Evolutionary conservation across 2,797 vertebrate species (phyloP), one percentile per base, ranked within the genome.

Genomic region (Microchirus variegatus): DNA sequence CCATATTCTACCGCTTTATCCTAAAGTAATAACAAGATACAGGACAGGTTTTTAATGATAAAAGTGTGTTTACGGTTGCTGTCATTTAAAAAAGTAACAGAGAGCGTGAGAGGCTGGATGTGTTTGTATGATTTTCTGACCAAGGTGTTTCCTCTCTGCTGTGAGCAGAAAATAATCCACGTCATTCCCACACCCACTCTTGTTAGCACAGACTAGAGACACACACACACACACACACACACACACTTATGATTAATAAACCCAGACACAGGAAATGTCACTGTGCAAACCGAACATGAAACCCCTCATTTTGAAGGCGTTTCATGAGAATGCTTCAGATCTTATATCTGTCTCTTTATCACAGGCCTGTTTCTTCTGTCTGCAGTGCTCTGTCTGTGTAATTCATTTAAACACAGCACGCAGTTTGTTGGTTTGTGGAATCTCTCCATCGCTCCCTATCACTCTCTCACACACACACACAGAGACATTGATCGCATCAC

Each of bases 401-500:
- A 40, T 61, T 77, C 45, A 63, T 71, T 77, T n/a, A 60, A 54
- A 73, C 50, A 50, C 43, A 57, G 45, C 17, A 41, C 40, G 14
- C 40, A 41, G 10, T 41, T 41, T 31, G 31, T 8, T 31, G 31
- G 31, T 31, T 31, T 31, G 31, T 31, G 5, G 31, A 31, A 31
- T 31, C 31, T 31, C 31, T 31, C 31, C 31, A 31, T 31, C 31
- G 6, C 31, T 31, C 31, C 8, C 31, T 31, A 5, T 31, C 5
- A 15, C 41, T 42, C 51, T 67, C 42, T 44, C 35, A 64, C 15
- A 43, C 45, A 75, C 42, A 67, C n/a, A 36, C 53, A 53, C 72
- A n/a, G n/a, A n/a, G n/a, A n/a, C n/a, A 86, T 90, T 53, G 85
- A 87, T 87, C 69, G 49, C 62, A 53, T 48, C 41, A 69, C 77